These are phyloP conservation scores for Sisor rabdophorus DNA, from an alignment of 2,113 vertebrate genomes.

Conservation along the genomic window DNA sequence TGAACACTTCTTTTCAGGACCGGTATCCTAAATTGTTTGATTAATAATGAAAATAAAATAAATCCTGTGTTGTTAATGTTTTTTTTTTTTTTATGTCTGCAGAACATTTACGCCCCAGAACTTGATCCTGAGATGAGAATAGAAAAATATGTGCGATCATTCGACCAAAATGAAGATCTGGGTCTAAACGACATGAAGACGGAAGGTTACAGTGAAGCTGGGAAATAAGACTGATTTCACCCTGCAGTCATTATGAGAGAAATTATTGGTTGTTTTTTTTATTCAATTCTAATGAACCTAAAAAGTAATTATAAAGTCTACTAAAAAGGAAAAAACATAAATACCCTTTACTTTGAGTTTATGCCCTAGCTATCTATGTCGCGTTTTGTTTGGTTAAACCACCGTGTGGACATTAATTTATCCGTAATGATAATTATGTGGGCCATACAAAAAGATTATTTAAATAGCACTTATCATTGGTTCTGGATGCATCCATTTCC, in stretches of 20 bases:
- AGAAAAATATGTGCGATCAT: conserved; percentile 79
- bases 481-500: not conserved
- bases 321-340: not conserved
- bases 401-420: not conserved
- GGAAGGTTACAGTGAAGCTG: conserved; percentile 74
- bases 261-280: not conserved
- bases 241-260: not conserved
- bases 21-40: not conserved
- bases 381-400: not conserved
- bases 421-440: not conserved
- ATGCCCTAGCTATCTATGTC: not conserved
- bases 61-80: too few species aligned
- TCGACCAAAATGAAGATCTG: conserved; percentile 89
- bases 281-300: not conserved
- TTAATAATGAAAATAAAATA: too few species aligned
- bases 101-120: conserved; percentile 91
- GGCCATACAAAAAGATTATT: not conserved
- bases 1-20: conserved; percentile 40
- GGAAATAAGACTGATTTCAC: not conserved
- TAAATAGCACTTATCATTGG: conserved; percentile 5
- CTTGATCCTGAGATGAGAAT: conserved; percentile 82
- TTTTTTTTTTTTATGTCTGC: conserved; percentile 26
- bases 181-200: conserved; percentile 94
- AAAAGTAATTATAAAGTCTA: not conserved
- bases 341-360: not conserved